Base-by-base conservation (phyloP, 2,888 invertebrate species). In the Lomographa bimaculata region DNA sequence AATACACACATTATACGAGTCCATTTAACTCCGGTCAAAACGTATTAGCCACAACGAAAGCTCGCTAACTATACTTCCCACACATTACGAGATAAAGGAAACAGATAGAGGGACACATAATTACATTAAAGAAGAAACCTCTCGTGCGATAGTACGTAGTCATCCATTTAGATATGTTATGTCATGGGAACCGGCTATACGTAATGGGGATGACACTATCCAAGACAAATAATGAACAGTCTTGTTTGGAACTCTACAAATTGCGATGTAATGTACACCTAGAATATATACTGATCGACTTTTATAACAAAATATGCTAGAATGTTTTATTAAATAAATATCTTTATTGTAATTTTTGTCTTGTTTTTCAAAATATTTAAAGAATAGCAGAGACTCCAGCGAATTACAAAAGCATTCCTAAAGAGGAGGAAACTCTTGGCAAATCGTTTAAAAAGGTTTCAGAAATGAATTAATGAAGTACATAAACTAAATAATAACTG, bases 211-310 rank as follows among this genome's bases (percentile, higher is more conserved):
- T 39, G 43, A 54, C 54, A 48, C 54, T 50, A 46, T 40, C 38
- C 46, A 46, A 50, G 50, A 50, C 60, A 46, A 51, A 58, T 59
- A 61, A 61, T 55, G 54, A 58, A 59, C 55, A n/a, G n/a, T 50
- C 42, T 43, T 36, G 54, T 53, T 44, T 48, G 32, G 39, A 52
- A 51, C 49, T 46, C 47, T 43, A 50, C 49, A 23, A 35, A 46
- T 27, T 43, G 29, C 29, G 18, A 14, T 18, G 17, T 45, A 43
- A 47, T 49, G 16, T n/a, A 40, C 8, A 20, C 3, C 3, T 20
- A 2, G 2, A 7, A 20, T 7, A 20, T n/a, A 7, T 20, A 7
- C 3, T n/a, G n/a, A n/a, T n/a, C n/a, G n/a, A n/a, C n/a, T n/a
- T n/a, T n/a, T n/a, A n/a, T n/a, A n/a, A n/a, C n/a, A n/a, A n/a